These are phyloP conservation scores for Sphaeridia pumilis DNA, from an alignment of 2,888 invertebrate species.

Conservation along the genomic window DNA sequence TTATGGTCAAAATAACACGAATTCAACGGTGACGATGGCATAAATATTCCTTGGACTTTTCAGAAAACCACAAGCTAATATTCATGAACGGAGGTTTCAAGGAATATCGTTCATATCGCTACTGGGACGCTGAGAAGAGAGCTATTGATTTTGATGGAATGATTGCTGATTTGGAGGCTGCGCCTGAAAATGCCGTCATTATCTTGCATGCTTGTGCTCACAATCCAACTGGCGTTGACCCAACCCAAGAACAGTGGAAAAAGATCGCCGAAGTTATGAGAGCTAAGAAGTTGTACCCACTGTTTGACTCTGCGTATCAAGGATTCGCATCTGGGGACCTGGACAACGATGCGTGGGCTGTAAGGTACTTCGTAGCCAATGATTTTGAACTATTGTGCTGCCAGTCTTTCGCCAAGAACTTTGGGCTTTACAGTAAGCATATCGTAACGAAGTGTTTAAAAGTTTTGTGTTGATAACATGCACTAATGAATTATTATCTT, in stretches of 20 bases:
- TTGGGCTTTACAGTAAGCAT: slow-evolving; percentile 94
- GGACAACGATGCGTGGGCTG: slow-evolving; percentile 81
- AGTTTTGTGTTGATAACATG: slow-evolving; percentile 4
- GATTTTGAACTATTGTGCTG: slow-evolving; percentile 87
- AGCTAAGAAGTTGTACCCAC: slow-evolving; percentile 71
- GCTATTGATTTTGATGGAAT: slow-evolving; percentile 62
- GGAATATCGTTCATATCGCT: slow-evolving; percentile 68
- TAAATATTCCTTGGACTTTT: too few species aligned
- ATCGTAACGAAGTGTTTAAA: too few species aligned
- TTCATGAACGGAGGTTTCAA: slow-evolving; percentile 76
- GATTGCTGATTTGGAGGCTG: slow-evolving; percentile 62
- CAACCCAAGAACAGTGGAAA: slow-evolving; percentile 84
- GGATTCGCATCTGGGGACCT: slow-evolving; percentile 95
- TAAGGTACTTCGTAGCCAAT: slow-evolving; percentile 71
- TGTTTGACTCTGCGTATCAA: slow-evolving; percentile 90
- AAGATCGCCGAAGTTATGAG: slow-evolving; percentile 74
- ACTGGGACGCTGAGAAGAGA: slow-evolving; percentile 70
- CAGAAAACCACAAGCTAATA: slow-evolving; percentile 84
- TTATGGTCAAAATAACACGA: too few species aligned
- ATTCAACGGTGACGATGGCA: too few species aligned
- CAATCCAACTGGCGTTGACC: slow-evolving; percentile 97
- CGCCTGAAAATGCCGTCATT: slow-evolving; percentile 73
- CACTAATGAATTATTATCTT: slow-evolving; percentile 25
- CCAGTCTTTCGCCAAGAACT: slow-evolving; percentile 98
- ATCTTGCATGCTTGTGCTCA: slow-evolving; percentile 94